Conservation (phyloP, 2,113 vertebrate genomes). For the Columba janthina region DNA sequence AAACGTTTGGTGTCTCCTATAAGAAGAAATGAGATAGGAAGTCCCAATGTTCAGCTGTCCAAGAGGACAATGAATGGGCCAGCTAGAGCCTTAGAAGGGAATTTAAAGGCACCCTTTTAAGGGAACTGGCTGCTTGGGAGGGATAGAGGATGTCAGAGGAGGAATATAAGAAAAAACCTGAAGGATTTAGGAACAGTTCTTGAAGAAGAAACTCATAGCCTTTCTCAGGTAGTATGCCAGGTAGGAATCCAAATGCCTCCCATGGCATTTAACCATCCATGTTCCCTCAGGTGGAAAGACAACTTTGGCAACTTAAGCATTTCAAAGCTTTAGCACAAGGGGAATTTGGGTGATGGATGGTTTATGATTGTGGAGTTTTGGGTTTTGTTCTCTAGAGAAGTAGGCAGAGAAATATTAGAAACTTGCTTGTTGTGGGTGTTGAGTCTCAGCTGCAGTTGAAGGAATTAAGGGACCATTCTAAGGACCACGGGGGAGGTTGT, state of each 20-base stretch:
- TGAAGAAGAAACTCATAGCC: background rate
- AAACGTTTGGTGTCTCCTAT: background rate
- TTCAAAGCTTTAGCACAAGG: background rate
- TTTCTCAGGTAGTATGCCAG: background rate
- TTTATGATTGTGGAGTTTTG: background rate
- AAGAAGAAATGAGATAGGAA: background rate
- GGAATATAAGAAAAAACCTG: background rate
- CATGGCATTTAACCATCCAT: background rate
- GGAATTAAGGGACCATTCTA: background rate
- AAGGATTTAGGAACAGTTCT: background rate
- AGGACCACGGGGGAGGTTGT: fast-evolving
- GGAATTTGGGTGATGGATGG: background rate
- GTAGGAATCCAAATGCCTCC: background rate
- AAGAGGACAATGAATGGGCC: background rate
- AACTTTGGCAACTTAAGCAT: background rate
- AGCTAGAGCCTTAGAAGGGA: background rate
- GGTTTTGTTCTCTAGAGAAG: background rate
- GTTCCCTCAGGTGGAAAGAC: background rate
- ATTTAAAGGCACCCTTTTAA: background rate
- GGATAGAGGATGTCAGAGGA: background rate
- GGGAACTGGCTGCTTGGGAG: background rate
- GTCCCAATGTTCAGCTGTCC: background rate
- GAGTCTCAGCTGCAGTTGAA: background rate
- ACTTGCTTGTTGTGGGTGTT: fast-evolving
- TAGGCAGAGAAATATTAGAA: background rate